Evolutionary conservation across 1,140 invertebrate genomes (phyloP).

Genomic region (Acyrthosiphon pisum): DNA sequence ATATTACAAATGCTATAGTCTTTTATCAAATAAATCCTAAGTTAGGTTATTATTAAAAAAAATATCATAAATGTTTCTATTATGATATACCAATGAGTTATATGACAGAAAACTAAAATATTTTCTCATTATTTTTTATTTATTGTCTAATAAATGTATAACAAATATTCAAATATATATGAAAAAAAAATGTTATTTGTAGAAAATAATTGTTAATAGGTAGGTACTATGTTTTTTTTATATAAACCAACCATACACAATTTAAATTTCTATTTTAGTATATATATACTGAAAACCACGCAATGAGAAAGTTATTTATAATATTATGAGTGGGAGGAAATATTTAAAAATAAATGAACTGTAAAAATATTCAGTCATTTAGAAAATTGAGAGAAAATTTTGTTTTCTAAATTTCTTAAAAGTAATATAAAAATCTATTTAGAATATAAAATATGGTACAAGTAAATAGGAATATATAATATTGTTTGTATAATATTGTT

Average conservation of each 20-base stretch:
- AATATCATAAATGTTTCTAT: too few species aligned
- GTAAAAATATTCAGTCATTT: not conserved
- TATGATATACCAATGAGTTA: too few species aligned
- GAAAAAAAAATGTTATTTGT: not conserved
- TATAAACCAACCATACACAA: not conserved
- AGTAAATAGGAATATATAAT: not conserved
- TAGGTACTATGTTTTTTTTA: not conserved
- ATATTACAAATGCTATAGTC: not conserved
- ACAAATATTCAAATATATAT: not conserved
- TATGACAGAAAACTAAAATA: too few species aligned
- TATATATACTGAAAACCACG: not conserved
- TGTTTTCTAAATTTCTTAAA: not conserved
- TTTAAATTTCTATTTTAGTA: not conserved
- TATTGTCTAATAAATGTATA: not conserved
- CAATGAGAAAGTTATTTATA: not conserved
- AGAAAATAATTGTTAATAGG: not conserved
- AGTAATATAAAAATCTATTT: not conserved
- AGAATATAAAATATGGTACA: not conserved
- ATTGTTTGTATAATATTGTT: not conserved
- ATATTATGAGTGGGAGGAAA: not conserved
- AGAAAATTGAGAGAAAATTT: constrained; percentile 8
- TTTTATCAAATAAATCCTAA: not conserved
- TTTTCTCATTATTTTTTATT: not conserved
- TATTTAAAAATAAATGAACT: not conserved
- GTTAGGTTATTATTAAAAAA: not conserved